Evolutionary conservation across 2,888 invertebrate species (phyloP), one percentile per base, ranked within the genome.

Genomic region (Phengaris alcon): DNA sequence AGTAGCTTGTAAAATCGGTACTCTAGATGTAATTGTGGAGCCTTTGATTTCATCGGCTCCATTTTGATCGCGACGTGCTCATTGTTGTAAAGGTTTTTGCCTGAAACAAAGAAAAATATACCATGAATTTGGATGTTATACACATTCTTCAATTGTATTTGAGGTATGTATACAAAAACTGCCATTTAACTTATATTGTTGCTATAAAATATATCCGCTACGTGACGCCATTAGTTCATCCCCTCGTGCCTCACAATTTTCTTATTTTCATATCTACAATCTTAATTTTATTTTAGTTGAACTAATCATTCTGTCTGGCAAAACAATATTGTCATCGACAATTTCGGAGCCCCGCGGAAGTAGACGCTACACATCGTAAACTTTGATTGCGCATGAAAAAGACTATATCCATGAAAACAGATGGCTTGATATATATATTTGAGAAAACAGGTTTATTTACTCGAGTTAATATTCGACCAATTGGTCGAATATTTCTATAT

Each of bases 21-120:
- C 95, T 99, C 99, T 95, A 99, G 96, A 94, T 99, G 99, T 89
- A 99, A 95, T 95, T 99, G 99, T 80, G 99, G 99, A 88, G 99
- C 99, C 95, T 99, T 98, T 85, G 99, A 99, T 95, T 99, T 99
- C 98, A 99, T 99, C 86, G 99, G 98, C 96, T 99, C 99, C 98
- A 99, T 97, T 95, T 99, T 99, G 94, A 99, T 99, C 93, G 99
- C 99, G 94, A 99, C 99, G 95, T 99, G 99, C 95, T 99, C 99
- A 95, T 99, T 99, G 96, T 99, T 99, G 96, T 99, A 99, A 88
- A 99, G 96, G 95, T 99, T 99, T 96, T 99, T 99, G 84, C 99
- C 98, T 97, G 95, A 75, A 96, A 80, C 12, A 73, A 75, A 75
- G 55, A 74, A 48, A 64, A 59, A 48, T 46, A 48, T 48, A 12